These are phyloP conservation scores for Nettapus auritus DNA, from an alignment of 2,113 vertebrate genomes.

Conservation along the genomic window DNA sequence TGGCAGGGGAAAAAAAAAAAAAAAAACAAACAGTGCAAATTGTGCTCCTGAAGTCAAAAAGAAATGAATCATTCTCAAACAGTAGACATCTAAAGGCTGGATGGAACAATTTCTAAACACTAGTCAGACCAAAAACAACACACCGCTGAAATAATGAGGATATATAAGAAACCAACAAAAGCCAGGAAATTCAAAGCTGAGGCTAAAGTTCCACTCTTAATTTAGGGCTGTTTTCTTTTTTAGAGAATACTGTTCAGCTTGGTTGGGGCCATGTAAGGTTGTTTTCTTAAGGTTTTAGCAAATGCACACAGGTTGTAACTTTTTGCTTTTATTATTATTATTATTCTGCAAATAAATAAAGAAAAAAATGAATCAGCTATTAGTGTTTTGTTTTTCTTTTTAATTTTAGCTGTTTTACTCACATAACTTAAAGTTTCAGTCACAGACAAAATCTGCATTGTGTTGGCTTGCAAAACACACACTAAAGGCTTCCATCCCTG, in stretches of 20 bases:
- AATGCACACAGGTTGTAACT: background rate
- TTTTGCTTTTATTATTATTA: background rate
- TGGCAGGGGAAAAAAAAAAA: background rate
- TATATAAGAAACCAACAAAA: constrained; percentile 45
- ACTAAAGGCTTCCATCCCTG: background rate
- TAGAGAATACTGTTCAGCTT: background rate
- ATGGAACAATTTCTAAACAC: constrained; percentile 55
- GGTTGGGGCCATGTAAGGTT: background rate
- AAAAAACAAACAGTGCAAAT: background rate
- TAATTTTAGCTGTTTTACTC: background rate
- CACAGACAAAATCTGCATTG: background rate
- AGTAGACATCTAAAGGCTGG: constrained; percentile 54
- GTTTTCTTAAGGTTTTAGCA: constrained; percentile 17
- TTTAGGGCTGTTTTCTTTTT: constrained; percentile 59
- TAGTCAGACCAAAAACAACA: constrained; percentile 61
- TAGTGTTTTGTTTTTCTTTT: background rate
- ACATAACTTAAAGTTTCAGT: background rate
- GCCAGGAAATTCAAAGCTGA: constrained; percentile 50
- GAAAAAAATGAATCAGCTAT: background rate
- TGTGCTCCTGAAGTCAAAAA: background rate
- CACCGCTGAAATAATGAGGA: constrained; percentile 37
- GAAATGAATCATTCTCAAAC: constrained; percentile 53
- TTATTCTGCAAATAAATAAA: background rate
- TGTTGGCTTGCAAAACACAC: background rate
- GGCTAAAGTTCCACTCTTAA: constrained; percentile 50